Base-by-base conservation (phyloP, 2,113 vertebrate genomes). In the Anarhynchus alexandrinus region DNA sequence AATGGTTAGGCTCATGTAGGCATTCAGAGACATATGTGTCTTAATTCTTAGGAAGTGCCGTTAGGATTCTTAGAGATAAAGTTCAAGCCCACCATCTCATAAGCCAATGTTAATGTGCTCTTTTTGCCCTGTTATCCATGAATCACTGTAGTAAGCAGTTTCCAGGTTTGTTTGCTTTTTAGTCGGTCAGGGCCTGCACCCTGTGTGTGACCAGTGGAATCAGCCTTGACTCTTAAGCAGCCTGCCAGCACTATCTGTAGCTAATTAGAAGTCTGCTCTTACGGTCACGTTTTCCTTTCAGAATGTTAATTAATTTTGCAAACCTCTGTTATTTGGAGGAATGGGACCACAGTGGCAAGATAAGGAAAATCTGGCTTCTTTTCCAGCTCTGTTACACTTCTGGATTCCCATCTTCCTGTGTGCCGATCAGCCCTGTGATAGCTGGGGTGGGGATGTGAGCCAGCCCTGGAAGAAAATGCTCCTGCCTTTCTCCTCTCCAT, bases 251-350 rank as follows among this genome's bases (percentile, higher is more conserved):
- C 57, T 74, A 42, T 36, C 90, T 45, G 66, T 23, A 85, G 70
- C 66, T 95, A 89, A 94, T 95, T 94, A 94, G 78, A 61, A 94
- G 82, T 79, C 70, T 49, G 34, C 70, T 85, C 70, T 62, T 54
- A 36, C 1, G 10, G 77, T 89, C 81, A 94, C 58, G 34, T 69
- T 87, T 84, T 69, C 27, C 64, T 82, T 87, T 76, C 74, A 62
- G 96, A 93, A 94, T 94, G 62, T 82, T 97, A 97, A 91, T 94
- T 92, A 93, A 94, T 93, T 89, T 93, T 87, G 43, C 32, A 69
- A 71, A 69, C 80, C 57, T 93, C 59, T 87, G 47, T 94, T 93
- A 38, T 80, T 86, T 87, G 59, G 94, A 85, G 51, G 21, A 90
- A 64, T 62, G 51, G 66, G 81, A 91, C 83, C 66, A 67, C 40